phyloP scores from a whole-genome alignment of 1,140 invertebrate genomes.

The Contarinia nasturtii region DNA sequence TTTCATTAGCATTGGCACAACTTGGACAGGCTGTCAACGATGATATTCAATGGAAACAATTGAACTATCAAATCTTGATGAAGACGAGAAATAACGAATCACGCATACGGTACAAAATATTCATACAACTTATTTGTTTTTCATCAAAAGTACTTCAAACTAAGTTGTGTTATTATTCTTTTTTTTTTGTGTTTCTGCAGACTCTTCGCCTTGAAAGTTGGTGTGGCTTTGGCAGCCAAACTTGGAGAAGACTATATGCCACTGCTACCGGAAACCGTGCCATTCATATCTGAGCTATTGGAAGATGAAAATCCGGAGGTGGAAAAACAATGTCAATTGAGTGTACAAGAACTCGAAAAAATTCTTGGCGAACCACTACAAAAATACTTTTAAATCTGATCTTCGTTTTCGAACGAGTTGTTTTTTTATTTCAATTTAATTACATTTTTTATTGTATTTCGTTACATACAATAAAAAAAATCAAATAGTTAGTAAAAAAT shows the following conservation, averaged over 20 bases:
- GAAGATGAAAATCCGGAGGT: conserved; percentile 65
- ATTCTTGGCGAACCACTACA: conserved; percentile 68
- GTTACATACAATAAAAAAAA: no score
- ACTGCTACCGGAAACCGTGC: conserved; percentile 61
- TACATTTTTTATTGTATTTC: no score
- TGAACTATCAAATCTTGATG: conserved; percentile 75
- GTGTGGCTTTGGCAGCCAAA: conserved; percentile 52
- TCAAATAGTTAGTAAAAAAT: no score
- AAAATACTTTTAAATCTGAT: conserved; percentile 50
- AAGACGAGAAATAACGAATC: conserved; percentile 62
- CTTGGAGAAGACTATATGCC: conserved; percentile 65
- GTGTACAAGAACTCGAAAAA: conserved; percentile 56
- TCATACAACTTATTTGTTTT: neutral
- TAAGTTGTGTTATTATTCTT: conserved; percentile 2
- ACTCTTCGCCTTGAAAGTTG: conserved; percentile 35
- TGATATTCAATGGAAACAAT: conserved; percentile 68
- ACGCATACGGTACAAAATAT: conserved; percentile 26
- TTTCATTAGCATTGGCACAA: conserved; percentile 61
- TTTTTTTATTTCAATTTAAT: no score
- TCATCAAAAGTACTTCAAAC: neutral
- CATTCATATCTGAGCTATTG: conserved; percentile 62
- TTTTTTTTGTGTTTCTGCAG: conserved; percentile 9
- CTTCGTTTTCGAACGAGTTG: no score
- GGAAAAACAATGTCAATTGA: conserved; percentile 51
- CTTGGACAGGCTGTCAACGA: conserved; percentile 65